Percentiles rank a stretch among this genome's conserved stretches.
phyloP scores from a whole-genome alignment of 2,797 vertebrate species.

The Linurgus olivaceus region DNA sequence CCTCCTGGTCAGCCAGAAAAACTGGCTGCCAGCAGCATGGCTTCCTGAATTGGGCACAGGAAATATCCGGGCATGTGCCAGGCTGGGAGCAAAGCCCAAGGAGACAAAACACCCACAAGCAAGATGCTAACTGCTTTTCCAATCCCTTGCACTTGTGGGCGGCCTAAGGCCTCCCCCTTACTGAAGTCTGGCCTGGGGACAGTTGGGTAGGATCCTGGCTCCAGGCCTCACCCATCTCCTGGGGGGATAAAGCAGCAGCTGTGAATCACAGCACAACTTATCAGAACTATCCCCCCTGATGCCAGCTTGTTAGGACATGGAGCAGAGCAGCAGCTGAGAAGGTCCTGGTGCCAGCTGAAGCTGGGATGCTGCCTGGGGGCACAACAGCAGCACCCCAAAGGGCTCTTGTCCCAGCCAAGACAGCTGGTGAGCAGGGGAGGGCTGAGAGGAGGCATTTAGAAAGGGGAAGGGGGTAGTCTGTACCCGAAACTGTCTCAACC shows the following conservation, averaged over 20 bases:
- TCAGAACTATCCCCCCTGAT: not conserved
- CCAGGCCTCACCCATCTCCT: not conserved
- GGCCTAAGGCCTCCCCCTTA: not conserved
- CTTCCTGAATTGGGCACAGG: fast-evolving
- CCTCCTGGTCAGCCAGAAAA: not conserved
- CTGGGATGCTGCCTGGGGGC: not conserved
- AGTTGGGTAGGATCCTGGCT: not conserved
- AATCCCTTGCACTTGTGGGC: not conserved
- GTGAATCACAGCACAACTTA: not conserved
- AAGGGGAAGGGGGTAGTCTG: not conserved
- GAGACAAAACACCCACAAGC: fast-evolving
- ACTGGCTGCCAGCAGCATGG: fast-evolving
- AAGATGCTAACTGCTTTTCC: fast-evolving
- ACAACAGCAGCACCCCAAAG: not conserved
- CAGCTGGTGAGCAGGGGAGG: not conserved
- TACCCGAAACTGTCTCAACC: not conserved
- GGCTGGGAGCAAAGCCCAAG: not conserved
- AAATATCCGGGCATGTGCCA: fast-evolving
- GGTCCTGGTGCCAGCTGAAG: not conserved
- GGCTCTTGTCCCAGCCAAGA: not conserved
- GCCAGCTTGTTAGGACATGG: not conserved
- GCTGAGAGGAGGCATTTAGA: not conserved
- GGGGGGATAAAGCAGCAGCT: not conserved
- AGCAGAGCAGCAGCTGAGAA: not conserved
- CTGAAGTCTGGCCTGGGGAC: not conserved